A percentile compares a stretch with the other conserved stretches of the same genome.
These are phyloP conservation scores for Neopipo cinnamomea DNA, from an alignment of 2,113 vertebrate species.

Conservation along the genomic window DNA sequence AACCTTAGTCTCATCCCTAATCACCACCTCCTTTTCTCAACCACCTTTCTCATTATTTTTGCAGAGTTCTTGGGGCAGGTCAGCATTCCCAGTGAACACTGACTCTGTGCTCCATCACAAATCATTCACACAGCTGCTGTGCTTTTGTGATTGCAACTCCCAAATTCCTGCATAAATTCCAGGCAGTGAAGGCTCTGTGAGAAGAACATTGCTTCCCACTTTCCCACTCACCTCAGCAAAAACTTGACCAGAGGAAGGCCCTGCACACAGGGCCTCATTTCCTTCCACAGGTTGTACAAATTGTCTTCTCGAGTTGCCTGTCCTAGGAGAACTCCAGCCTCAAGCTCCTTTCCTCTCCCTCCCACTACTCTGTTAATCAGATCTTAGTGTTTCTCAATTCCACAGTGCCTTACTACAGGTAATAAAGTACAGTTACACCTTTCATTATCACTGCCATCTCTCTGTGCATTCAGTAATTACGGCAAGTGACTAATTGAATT, in stretches of 20 bases:
- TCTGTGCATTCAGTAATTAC: background rate
- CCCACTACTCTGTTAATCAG: background rate
- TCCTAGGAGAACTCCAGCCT: background rate
- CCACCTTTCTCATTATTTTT: background rate
- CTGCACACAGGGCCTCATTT: background rate
- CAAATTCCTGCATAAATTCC: background rate
- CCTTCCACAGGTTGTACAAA: background rate
- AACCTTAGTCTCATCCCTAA: background rate
- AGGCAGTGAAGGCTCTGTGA: background rate
- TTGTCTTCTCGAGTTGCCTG: background rate
- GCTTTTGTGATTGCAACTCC: background rate
- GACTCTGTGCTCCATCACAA: background rate
- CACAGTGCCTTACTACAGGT: background rate
- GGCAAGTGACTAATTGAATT: slow-evolving; percentile 54
- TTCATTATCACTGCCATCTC: background rate
- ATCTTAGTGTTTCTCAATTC: background rate
- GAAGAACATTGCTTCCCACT: background rate
- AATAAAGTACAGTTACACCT: slow-evolving; percentile 23
- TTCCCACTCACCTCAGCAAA: background rate
- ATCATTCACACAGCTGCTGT: background rate
- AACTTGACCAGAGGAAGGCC: background rate
- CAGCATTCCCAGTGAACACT: background rate
- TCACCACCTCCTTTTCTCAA: background rate
- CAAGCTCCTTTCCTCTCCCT: background rate
- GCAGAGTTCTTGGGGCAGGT: background rate